Percentiles rank a stretch among this genome's conserved stretches.
Evolutionary conservation across 2,797 vertebrate genomes (phyloP).

Genomic region (Halcyon badia): DNA sequence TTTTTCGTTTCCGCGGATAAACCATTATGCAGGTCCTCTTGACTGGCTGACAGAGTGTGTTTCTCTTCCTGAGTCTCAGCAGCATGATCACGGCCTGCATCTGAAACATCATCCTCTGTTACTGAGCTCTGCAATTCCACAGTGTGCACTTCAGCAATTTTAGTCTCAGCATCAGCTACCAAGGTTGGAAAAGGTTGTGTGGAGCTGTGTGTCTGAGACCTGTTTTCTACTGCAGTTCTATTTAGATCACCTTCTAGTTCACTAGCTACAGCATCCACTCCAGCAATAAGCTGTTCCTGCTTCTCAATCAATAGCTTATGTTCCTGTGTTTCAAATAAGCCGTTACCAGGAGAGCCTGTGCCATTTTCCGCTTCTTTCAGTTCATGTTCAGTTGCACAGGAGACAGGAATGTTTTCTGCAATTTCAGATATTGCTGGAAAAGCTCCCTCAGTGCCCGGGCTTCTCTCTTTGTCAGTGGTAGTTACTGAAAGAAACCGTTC

Average conservation of each 20-base stretch:
- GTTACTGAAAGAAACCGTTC: constrained; percentile 80
- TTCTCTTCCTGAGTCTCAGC: constrained; percentile 54
- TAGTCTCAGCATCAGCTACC: constrained; percentile 1
- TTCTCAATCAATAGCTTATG: constrained; percentile 75
- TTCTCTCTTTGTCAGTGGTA: constrained; percentile 77
- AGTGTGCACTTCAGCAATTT: constrained; percentile 29
- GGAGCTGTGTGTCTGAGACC: neutral
- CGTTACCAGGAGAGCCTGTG: constrained; percentile 33
- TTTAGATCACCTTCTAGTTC: constrained; percentile 72
- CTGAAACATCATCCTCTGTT: neutral
- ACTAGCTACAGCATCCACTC: constrained; percentile 58
- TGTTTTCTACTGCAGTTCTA: neutral
- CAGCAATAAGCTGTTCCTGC: constrained; percentile 55
- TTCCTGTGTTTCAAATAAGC: constrained; percentile 79
- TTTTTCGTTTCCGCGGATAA: constrained; percentile 42
- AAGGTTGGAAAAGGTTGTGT: neutral
- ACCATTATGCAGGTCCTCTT: constrained; percentile 7
- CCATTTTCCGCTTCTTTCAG: neutral
- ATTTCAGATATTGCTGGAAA: constrained; percentile 19
- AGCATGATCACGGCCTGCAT: neutral
- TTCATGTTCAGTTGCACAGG: constrained; percentile 22
- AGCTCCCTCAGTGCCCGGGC: constrained; percentile 48
- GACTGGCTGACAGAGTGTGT: neutral
- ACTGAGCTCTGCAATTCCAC: neutral
- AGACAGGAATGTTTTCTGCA: neutral